A percentile compares a stretch with the other conserved stretches of the same genome.
Evolutionary conservation across 1,140 invertebrate species (phyloP).

Genomic region (Tetramorium alpestre): DNA sequence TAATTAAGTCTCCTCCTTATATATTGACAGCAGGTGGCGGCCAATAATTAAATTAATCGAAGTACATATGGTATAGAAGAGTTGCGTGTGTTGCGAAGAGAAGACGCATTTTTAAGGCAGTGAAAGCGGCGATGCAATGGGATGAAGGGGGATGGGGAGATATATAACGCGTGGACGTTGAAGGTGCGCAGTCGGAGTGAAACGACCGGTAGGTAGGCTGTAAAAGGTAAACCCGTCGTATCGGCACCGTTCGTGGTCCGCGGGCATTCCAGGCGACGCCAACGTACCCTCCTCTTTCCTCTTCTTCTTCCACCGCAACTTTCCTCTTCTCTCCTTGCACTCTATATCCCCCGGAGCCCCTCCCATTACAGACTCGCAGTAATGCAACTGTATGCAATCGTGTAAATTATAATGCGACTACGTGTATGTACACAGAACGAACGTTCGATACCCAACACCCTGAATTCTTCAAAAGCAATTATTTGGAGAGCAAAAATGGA

Average conservation of each 20-base stretch:
- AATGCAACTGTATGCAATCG: conserved; percentile 76
- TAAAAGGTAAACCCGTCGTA: conserved; percentile 83
- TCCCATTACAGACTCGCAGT: conserved; percentile 69
- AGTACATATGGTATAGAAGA: conserved; percentile 21
- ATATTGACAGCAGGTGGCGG: conserved; percentile 31
- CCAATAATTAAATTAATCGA: conserved; percentile 56
- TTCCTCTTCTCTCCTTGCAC: conserved; percentile 61
- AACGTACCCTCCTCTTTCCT: conserved; percentile 78
- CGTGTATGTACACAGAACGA: neutral
- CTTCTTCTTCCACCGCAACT: conserved; percentile 54
- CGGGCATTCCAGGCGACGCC: conserved; percentile 83
- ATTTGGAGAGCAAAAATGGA: neutral
- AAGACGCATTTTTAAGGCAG: conserved; percentile 39
- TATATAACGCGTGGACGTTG: conserved; percentile 58
- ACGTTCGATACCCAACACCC: neutral
- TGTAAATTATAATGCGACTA: conserved; percentile 50
- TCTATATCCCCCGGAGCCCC: conserved; percentile 61
- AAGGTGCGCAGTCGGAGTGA: conserved; percentile 74
- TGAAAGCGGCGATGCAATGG: conserved; percentile 21
- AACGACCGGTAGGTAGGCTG: conserved; percentile 81
- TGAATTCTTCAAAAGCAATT: neutral
- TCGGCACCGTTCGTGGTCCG: conserved; percentile 81
- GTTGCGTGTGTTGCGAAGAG: conserved; percentile 20
- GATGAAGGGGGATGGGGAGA: conserved; percentile 12
- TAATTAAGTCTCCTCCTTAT: conserved; percentile 41